Percentiles rank a stretch among this genome's conserved stretches.
These are phyloP conservation scores for Pavo muticus DNA, from an alignment of 2,113 vertebrate genomes.

Conservation along the genomic window DNA sequence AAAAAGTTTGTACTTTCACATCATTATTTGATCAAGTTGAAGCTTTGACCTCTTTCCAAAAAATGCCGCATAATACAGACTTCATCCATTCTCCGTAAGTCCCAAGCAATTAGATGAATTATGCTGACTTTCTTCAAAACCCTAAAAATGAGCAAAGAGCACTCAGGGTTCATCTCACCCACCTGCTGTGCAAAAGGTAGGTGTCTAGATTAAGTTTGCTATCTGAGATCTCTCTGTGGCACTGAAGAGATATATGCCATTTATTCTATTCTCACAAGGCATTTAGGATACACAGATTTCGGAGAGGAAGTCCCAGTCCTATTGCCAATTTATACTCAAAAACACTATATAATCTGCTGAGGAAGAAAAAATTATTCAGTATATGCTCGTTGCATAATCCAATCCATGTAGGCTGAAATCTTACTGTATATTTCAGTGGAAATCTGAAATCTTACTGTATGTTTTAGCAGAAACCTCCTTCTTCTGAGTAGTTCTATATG, in stretches of 20 bases:
- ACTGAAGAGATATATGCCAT: neutral
- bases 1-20: neutral
- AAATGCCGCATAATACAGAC: neutral
- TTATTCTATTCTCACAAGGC: neutral
- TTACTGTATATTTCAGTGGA: neutral
- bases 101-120: neutral
- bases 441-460: neutral
- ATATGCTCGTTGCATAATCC: neutral
- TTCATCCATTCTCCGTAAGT: neutral
- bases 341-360: neutral
- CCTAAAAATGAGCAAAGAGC: neutral
- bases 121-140: neutral
- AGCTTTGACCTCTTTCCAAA: neutral
- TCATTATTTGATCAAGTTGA: neutral
- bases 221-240: neutral
- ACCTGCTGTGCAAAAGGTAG: neutral
- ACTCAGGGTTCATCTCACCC: neutral
- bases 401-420: neutral
- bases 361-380: neutral
- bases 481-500: neutral
- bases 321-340: neutral
- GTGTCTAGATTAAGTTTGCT: neutral
- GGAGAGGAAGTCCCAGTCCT: neutral
- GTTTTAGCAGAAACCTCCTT: neutral
- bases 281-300: neutral